Evolutionary conservation across 1,140 invertebrate genomes (phyloP).

Genomic region (Neodiprion pinetum): DNA sequence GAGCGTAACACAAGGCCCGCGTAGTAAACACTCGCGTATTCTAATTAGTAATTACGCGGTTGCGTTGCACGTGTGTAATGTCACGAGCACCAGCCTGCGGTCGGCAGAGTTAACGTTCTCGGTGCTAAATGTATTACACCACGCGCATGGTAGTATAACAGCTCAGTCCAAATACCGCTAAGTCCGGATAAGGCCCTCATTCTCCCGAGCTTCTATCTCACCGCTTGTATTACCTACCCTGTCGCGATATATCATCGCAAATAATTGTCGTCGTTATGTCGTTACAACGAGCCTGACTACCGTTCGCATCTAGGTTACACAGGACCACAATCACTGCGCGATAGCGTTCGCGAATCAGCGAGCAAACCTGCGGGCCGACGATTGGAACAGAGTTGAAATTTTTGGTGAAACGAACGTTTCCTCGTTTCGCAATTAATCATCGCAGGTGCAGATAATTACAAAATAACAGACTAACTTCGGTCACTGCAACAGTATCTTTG

Average conservation of each 20-base stretch:
- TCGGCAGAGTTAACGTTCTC: neutral
- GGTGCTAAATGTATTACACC: neutral
- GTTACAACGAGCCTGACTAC: neutral
- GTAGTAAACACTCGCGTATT: neutral
- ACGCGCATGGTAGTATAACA: too few relatives aligned
- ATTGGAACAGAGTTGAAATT: too few relatives aligned
- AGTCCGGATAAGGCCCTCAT: constrained; percentile 2
- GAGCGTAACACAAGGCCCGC: too few relatives aligned
- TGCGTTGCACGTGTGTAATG: neutral
- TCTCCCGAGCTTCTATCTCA: neutral
- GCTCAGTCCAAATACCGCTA: neutral
- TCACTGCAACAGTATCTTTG: too few relatives aligned
- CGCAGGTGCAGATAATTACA: too few relatives aligned
- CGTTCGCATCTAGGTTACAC: too few relatives aligned
- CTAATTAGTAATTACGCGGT: neutral
- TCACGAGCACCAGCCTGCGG: neutral
- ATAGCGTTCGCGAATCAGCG: too few relatives aligned
- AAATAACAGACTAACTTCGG: too few relatives aligned
- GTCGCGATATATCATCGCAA: neutral
- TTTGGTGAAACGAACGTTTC: too few relatives aligned
- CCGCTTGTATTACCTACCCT: neutral
- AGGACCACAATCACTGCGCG: too few relatives aligned
- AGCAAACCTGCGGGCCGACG: too few relatives aligned
- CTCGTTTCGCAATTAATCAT: too few relatives aligned
- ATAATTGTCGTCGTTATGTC: neutral